Evolutionary conservation across 2,888 invertebrate species (phyloP).

Genomic region (Drosophila lutescens): DNA sequence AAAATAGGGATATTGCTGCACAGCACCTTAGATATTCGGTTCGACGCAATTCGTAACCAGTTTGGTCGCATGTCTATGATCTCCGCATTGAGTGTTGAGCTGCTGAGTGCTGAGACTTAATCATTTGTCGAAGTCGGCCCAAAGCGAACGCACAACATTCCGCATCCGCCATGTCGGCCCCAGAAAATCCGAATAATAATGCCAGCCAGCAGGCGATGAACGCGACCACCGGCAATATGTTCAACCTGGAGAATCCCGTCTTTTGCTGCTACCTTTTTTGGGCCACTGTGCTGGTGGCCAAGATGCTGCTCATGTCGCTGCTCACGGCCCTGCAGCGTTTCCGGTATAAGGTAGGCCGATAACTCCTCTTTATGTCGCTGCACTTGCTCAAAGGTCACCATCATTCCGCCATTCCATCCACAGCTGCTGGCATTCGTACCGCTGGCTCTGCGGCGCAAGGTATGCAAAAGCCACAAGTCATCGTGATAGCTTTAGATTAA

Average conservation of each 20-base stretch:
- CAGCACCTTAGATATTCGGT: conserved; percentile 14
- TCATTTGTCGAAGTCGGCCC: conserved; percentile 28
- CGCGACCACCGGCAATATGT: conserved; percentile 43
- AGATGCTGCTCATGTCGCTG: conserved; percentile 84
- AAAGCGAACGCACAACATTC: conserved; percentile 20
- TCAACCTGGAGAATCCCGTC: conserved; percentile 82
- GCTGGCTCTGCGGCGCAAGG: conserved; percentile 65
- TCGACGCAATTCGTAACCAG: conserved; percentile 56
- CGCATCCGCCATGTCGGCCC: conserved; percentile 21
- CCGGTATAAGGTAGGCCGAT: conserved; percentile 81
- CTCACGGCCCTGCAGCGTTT: conserved; percentile 84
- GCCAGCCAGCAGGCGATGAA: conserved; percentile 3
- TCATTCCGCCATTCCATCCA: conserved; percentile 38
- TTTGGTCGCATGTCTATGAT: conserved; percentile 51
- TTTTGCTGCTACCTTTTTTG: conserved; percentile 84
- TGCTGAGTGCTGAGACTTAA: conserved; percentile 8
- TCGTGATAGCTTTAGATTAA: not conserved
- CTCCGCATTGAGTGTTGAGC: not conserved
- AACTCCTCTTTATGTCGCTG: not conserved
- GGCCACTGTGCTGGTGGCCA: conserved; percentile 83
- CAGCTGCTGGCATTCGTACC: conserved; percentile 75
- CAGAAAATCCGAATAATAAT: conserved; percentile 2
- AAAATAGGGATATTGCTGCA: conserved; percentile 8
- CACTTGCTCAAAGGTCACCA: conserved; percentile 20
- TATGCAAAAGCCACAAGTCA: conserved; percentile 44